Conservation (phyloP, 2,888 invertebrate genomes). For the Desoria tigrina region DNA sequence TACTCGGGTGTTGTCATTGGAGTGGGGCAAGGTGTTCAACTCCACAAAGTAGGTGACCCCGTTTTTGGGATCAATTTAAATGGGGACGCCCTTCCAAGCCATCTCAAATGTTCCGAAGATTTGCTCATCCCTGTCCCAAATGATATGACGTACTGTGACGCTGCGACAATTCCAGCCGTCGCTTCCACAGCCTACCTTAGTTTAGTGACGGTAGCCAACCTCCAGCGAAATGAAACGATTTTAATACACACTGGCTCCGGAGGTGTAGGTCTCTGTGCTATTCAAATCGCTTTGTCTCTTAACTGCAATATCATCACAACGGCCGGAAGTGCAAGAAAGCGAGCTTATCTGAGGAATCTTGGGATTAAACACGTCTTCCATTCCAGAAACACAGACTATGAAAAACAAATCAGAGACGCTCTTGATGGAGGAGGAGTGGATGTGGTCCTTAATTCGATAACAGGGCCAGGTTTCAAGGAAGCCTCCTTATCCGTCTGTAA, state of each 20-base stretch:
- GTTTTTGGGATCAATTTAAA: constrained; percentile 25
- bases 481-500: constrained; percentile 23
- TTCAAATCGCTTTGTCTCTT: constrained; percentile 32
- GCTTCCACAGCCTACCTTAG: constrained; percentile 29
- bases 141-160: constrained; percentile 25
- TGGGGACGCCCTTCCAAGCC: constrained; percentile 25
- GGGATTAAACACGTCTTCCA: constrained; percentile 39
- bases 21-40: constrained; percentile 7
- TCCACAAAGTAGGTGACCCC: constrained; percentile 26
- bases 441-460: constrained; percentile 34
- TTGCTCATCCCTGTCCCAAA: constrained; percentile 16
- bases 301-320: constrained; percentile 36
- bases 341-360: constrained; percentile 29
- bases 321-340: constrained; percentile 35
- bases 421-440: constrained; percentile 27
- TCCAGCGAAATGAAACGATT: constrained; percentile 20
- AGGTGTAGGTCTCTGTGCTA: constrained; percentile 39
- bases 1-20: constrained; percentile 28
- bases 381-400: constrained; percentile 33
- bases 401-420: constrained; percentile 19
- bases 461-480: constrained; percentile 35
- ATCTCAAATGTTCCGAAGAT: constrained; percentile 16
- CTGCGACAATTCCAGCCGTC: constrained; percentile 31
- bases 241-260: constrained; percentile 41
- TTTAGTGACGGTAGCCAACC: constrained; percentile 28